phyloP scores from a whole-genome alignment of 2,888 invertebrate genomes.

The Plutella xylostella region DNA sequence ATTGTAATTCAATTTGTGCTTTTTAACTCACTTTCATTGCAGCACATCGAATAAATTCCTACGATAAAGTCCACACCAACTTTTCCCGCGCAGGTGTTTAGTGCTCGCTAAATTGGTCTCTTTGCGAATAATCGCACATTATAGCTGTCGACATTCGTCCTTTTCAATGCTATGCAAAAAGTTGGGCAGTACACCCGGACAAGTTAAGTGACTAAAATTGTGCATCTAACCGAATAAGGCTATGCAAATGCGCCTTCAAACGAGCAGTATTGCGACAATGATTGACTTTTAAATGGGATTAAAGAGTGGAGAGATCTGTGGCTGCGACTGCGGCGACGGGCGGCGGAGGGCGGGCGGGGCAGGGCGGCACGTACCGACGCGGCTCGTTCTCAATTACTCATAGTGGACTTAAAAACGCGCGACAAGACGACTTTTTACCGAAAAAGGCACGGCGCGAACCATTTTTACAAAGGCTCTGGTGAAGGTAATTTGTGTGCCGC shows the following conservation, averaged over 20 bases:
- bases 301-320: conserved; percentile 35
- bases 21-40: conserved; percentile 24
- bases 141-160: conserved; percentile 23
- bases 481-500: conserved; percentile 52
- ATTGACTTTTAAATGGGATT: conserved; percentile 57
- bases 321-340: too few species aligned
- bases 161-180: conserved; percentile 21
- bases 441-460: conserved; percentile 34
- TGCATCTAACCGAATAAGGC: conserved; percentile 39
- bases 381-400: conserved; percentile 39
- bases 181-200: conserved; percentile 34
- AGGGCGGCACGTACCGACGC: conserved; percentile 22
- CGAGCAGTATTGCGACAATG: conserved; percentile 42
- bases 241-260: conserved; percentile 43
- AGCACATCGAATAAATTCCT: background rate
- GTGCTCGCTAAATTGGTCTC: background rate
- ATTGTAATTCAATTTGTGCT: conserved; percentile 58
- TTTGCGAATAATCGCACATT: conserved; percentile 4
- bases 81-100: background rate
- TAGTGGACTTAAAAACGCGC: conserved; percentile 31
- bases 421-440: conserved; percentile 30
- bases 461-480: conserved; percentile 38
- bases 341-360: too few species aligned
- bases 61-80: background rate
- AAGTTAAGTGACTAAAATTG: conserved; percentile 41